Conservation (phyloP, 1,140 invertebrate species). For the Cepaea nemoralis region DNA sequence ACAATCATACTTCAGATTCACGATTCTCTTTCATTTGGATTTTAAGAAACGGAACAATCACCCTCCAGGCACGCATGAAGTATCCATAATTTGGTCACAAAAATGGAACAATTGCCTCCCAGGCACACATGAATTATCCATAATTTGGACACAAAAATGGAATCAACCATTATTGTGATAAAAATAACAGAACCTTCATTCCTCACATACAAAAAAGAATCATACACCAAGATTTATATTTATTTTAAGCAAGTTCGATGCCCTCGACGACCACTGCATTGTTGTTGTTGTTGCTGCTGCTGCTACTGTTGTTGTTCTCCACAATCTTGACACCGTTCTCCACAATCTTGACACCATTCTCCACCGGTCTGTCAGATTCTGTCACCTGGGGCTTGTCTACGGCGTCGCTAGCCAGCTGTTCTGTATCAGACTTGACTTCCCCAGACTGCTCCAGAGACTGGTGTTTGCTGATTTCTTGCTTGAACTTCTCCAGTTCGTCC, state of each 20-base stretch:
- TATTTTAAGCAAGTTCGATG: conserved; percentile 26
- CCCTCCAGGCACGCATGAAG: too few species aligned
- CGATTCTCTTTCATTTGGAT: too few species aligned
- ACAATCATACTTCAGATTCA: too few species aligned
- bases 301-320: conserved; percentile 18
- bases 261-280: conserved; percentile 19
- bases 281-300: conserved; percentile 7
- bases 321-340: conserved; percentile 20
- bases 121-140: too few species aligned
- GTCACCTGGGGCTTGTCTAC: not conserved
- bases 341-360: conserved; percentile 7
- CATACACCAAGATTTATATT: not conserved
- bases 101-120: too few species aligned
- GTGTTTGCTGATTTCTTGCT: conserved; percentile 53
- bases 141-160: too few species aligned
- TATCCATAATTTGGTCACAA: too few species aligned
- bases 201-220: not conserved
- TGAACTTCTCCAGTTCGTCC: conserved; percentile 63
- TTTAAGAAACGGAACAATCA: too few species aligned
- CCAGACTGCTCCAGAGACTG: conserved; percentile 34
- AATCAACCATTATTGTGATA: too few species aligned
- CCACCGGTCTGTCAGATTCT: not conserved
- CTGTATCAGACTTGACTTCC: conserved; percentile 13
- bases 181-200: not conserved
- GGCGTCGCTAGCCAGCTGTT: not conserved